These are phyloP conservation scores for Stenolophus ochropezus DNA, from an alignment of 2,888 invertebrate genomes.

Conservation along the genomic window DNA sequence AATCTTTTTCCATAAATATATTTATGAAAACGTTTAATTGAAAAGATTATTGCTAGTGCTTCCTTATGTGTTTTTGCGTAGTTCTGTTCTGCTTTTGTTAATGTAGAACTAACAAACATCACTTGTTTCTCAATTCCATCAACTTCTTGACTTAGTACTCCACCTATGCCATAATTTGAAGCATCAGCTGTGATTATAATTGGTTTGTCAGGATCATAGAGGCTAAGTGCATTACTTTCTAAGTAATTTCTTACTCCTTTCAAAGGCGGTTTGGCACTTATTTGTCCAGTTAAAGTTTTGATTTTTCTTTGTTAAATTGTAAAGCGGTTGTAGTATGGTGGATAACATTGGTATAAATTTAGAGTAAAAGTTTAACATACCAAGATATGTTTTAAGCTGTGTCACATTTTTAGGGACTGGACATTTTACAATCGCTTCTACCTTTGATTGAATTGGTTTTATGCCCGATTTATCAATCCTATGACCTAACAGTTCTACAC, in stretches of 20 bases:
- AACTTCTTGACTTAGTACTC: too few relatives aligned
- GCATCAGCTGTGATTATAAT: too few relatives aligned
- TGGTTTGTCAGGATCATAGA: slow-evolving; percentile 48
- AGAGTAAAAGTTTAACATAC: slow-evolving; percentile 60
- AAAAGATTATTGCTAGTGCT: slow-evolving; percentile 67
- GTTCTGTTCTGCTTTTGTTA: slow-evolving; percentile 65
- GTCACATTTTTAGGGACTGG: slow-evolving; percentile 27
- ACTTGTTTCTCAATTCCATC: slow-evolving; percentile 63
- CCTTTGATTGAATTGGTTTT: slow-evolving; percentile 44
- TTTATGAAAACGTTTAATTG: slow-evolving; percentile 66
- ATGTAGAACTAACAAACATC: slow-evolving; percentile 65
- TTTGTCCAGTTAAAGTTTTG: slow-evolving; percentile 61
- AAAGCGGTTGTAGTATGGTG: slow-evolving; percentile 59
- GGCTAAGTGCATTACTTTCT: slow-evolving; percentile 37
- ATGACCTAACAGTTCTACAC: slow-evolving; percentile 53
- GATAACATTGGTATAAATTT: slow-evolving; percentile 61
- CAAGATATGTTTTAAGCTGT: slow-evolving; percentile 56
- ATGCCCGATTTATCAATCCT: slow-evolving; percentile 18
- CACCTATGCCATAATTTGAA: too few relatives aligned
- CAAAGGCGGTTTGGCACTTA: slow-evolving; percentile 53
- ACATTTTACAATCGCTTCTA: slow-evolving; percentile 49
- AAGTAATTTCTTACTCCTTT: slow-evolving; percentile 60
- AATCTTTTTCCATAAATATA: slow-evolving; percentile 68
- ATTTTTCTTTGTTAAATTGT: slow-evolving; percentile 59
- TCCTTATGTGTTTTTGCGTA: slow-evolving; percentile 67